These are phyloP conservation scores for Nezara viridula DNA, from an alignment of 2,888 invertebrate species.

Conservation along the genomic window DNA sequence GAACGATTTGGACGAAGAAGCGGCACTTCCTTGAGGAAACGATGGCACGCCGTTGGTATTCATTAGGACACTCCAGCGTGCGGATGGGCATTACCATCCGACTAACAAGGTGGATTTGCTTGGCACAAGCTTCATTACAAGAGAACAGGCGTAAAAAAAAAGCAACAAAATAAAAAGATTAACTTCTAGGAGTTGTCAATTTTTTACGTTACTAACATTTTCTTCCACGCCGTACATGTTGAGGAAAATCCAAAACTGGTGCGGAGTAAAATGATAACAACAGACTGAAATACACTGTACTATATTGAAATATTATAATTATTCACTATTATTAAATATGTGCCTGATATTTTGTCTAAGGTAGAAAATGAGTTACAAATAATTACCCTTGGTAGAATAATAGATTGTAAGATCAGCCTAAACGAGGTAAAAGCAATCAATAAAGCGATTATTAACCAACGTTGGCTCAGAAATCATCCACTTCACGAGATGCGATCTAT, in stretches of 20 bases:
- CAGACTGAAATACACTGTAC: too few relatives aligned
- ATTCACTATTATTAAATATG: too few relatives aligned
- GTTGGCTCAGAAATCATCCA: too few relatives aligned
- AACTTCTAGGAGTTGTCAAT: not conserved
- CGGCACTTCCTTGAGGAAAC: constrained; percentile 3
- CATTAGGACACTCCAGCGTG: not conserved
- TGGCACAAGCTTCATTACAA: not conserved
- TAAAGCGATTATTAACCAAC: too few relatives aligned
- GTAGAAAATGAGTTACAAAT: too few relatives aligned
- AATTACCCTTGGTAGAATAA: too few relatives aligned
- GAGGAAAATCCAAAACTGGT: not conserved
- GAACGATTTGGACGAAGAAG: not conserved
- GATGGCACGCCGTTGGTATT: constrained; percentile 7
- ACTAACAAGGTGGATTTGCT: not conserved
- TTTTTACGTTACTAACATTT: not conserved
- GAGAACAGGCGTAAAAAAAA: not conserved
- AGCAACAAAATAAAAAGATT: not conserved
- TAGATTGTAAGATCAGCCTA: too few relatives aligned
- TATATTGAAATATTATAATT: too few relatives aligned
- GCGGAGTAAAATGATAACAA: too few relatives aligned
- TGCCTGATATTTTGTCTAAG: too few relatives aligned
- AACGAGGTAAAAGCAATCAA: too few relatives aligned
- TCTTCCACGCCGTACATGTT: not conserved
- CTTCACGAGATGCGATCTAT: too few relatives aligned
- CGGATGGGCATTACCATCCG: not conserved